These are phyloP conservation scores for Junonia oenone DNA, from an alignment of 2,888 invertebrate species.

Conservation along the genomic window DNA sequence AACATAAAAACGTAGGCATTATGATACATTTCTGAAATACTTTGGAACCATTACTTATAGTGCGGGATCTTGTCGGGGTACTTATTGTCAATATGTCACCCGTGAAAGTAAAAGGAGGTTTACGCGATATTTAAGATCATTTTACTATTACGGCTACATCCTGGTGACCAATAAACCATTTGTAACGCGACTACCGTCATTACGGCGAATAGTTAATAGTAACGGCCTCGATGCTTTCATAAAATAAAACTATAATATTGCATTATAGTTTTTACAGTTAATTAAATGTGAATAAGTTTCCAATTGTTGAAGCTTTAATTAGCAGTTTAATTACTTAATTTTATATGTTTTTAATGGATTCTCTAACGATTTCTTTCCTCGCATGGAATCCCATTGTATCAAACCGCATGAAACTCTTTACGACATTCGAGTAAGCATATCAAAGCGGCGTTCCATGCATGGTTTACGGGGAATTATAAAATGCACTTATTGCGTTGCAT, in stretches of 20 bases:
- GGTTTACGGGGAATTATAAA: slow-evolving; percentile 20
- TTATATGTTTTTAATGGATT: slow-evolving; percentile 9
- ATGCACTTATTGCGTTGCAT: slow-evolving; percentile 14
- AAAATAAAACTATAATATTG: neutral
- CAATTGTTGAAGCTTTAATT: neutral
- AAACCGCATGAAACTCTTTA: slow-evolving; percentile 27
- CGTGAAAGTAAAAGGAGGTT: slow-evolving; percentile 40
- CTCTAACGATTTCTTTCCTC: slow-evolving; percentile 1
- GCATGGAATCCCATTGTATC: slow-evolving; percentile 9
- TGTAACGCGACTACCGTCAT: slow-evolving; percentile 43
- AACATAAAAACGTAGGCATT: neutral
- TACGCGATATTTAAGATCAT: slow-evolving; percentile 64
- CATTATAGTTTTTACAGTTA: neutral
- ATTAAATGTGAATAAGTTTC: neutral
- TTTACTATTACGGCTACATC: slow-evolving; percentile 69
- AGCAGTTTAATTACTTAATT: neutral
- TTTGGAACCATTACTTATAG: slow-evolving; percentile 16
- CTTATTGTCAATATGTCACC: slow-evolving; percentile 45
- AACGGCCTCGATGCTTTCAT: neutral
- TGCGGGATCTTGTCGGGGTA: slow-evolving; percentile 25
- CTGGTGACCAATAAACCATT: slow-evolving; percentile 57
- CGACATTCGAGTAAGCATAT: slow-evolving; percentile 15
- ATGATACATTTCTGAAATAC: neutral
- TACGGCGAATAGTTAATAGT: slow-evolving; percentile 30
- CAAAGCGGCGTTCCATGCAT: slow-evolving; percentile 12